Evolutionary conservation across 35 echinoderm and acorn worm species (phyloP), one percentile per base, ranked within the genome.

Genomic region (Lytechinus variegatus): DNA sequence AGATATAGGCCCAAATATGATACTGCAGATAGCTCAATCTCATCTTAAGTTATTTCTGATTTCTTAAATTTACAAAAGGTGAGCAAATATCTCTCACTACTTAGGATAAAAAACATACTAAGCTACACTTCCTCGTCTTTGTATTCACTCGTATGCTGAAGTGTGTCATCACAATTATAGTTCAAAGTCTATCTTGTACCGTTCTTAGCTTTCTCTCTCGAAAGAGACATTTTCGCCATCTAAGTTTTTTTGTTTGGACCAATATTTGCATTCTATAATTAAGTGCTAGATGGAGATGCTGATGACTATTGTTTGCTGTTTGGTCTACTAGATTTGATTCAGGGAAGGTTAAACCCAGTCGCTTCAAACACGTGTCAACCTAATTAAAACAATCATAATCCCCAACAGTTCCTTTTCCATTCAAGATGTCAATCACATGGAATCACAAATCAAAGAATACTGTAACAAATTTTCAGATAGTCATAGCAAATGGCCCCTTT

Each of bases 261-360:
- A 57, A 55, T 93, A 93, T 93, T 93, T 93, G 92, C 92, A 93
- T 57, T 27, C 92, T 93, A 93, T 93, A 93, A 93, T 93, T 93
- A 93, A 93, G 29, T 57, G 52, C 52, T 27, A 54, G 9, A 57
- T 93, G 10, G 55, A 93, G 54, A 56, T 93, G 92, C 92, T 93
- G 88, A 44, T 90, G 88, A 52, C 14, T 28, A 90, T 90, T 90
- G 88, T 54, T 19, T 14, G 16, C 16, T 79, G 66, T 79, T 79
- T 16, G n/a, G 66, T 79, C 66, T 79, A 24, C 66, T 79, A 24
- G 66, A 24, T 19, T 79, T n/a, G 66, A 79, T n/a, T 79, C n/a
- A 79, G n/a, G n/a, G 19, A 19, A n/a, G 21, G 6, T 79, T 24
- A n/a, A 24, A 24, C 14, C 21, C 19, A n/a, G 6, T 79, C 19